A percentile compares a stretch with the other conserved stretches of the same genome.
These are phyloP conservation scores for Phacellophora camtschatica DNA, from an alignment of 30 jellyfish, hydroid and myxozoan species.

Conservation along the genomic window DNA sequence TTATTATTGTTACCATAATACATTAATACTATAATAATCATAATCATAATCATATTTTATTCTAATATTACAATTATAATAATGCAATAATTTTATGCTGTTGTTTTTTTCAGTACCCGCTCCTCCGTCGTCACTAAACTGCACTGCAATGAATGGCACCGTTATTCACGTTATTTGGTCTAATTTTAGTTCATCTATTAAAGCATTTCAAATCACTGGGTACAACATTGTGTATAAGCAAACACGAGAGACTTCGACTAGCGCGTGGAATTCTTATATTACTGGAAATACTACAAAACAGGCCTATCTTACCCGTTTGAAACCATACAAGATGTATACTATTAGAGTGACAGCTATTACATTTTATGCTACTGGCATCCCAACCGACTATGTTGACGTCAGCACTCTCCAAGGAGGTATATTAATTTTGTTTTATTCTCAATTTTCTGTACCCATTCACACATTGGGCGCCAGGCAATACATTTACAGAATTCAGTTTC, in stretches of 20 bases:
- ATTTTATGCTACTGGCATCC: conserved; percentile 34
- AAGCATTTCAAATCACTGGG: conserved; percentile 12
- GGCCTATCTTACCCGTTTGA: conserved; percentile 17
- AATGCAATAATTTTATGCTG: too few species aligned
- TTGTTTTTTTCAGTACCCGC: conserved; percentile 30
- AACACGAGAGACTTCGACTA: conserved; percentile 16
- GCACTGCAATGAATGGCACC: conserved; percentile 25
- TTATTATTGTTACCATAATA: too few species aligned
- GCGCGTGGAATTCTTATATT: conserved; percentile 32
- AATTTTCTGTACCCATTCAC: neutral
- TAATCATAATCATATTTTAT: too few species aligned
- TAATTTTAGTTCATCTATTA: neutral
- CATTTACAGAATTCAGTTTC: too few species aligned
- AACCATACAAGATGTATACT: conserved; percentile 41
- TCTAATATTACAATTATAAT: too few species aligned
- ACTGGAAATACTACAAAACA: neutral
- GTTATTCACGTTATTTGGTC: conserved; percentile 13
- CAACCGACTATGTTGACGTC: conserved; percentile 20
- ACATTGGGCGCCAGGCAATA: too few species aligned
- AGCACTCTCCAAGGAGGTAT: conserved; percentile 72
- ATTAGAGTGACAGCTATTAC: conserved; percentile 54
- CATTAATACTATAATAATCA: too few species aligned
- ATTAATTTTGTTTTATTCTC: neutral
- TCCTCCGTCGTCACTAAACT: conserved; percentile 14
- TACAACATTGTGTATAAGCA: conserved; percentile 27